A percentile compares a stretch with the other conserved stretches of the same genome.
phyloP scores from a whole-genome alignment of 37 sponge, comb jelly and placozoan species.

The Agelas oroides region DNA sequence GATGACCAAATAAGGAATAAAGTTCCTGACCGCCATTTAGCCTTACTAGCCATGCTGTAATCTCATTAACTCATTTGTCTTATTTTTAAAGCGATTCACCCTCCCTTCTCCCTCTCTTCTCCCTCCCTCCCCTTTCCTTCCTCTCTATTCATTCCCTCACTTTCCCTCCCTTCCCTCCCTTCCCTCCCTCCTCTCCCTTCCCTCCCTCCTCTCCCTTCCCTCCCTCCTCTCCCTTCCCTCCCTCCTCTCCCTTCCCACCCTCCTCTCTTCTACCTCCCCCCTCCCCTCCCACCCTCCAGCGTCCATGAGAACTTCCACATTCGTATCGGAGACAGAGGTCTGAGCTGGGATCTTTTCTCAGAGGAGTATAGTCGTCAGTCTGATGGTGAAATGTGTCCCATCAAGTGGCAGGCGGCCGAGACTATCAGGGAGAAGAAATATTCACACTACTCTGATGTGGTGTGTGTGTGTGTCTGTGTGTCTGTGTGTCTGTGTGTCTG shows the following conservation, averaged over 20 bases:
- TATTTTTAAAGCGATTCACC: no score
- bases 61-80: no score
- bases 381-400: slow-evolving; percentile 69
- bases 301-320: slow-evolving; percentile 79
- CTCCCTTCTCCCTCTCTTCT: neutral
- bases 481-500: slow-evolving; percentile 14
- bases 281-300: slow-evolving; percentile 14
- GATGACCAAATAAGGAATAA: no score
- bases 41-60: no score
- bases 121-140: neutral
- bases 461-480: slow-evolving; percentile 23
- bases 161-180: no score
- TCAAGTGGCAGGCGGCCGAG: slow-evolving; percentile 86
- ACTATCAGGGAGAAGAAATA: slow-evolving; percentile 58
- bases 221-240: no score
- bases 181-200: no score
- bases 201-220: no score
- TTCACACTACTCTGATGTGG: slow-evolving; percentile 84
- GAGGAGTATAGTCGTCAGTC: slow-evolving; percentile 73
- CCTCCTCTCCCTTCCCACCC: no score
- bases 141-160: no score
- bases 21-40: no score
- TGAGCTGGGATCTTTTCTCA: slow-evolving; percentile 87
- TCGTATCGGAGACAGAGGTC: slow-evolving; percentile 75
- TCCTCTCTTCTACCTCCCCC: neutral